These are phyloP conservation scores for Melikaiella ostensackeni DNA, from an alignment of 2,888 invertebrate species.

Conservation along the genomic window DNA sequence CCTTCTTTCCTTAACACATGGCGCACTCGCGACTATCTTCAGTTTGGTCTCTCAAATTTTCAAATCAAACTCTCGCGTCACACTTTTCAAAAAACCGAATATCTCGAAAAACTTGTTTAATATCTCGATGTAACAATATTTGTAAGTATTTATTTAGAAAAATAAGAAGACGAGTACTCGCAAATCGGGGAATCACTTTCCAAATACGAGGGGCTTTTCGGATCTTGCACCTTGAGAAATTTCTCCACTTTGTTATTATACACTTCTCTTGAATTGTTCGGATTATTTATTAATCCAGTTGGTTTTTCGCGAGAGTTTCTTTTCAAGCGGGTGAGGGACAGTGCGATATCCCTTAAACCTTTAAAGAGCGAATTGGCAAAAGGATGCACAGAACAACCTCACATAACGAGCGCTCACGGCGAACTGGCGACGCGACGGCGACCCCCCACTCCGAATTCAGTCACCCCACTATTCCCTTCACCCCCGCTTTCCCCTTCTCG, in stretches of 20 bases:
- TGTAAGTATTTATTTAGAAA: no score
- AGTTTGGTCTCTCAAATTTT: background rate
- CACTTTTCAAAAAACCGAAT: background rate
- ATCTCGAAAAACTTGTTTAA: background rate
- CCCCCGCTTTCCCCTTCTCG: constrained; percentile 59
- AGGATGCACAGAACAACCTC: constrained; percentile 81
- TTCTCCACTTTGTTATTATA: background rate
- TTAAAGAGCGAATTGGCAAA: constrained; percentile 55
- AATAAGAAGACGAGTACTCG: background rate
- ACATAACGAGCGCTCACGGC: constrained; percentile 90
- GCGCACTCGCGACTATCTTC: constrained; percentile 51
- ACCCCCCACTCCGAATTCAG: constrained; percentile 65
- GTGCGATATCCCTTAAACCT: constrained; percentile 18
- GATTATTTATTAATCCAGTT: background rate
- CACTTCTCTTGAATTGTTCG: background rate
- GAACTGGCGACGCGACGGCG: constrained; percentile 80
- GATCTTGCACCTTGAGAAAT: background rate
- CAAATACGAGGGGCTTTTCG: background rate
- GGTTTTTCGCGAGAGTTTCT: background rate
- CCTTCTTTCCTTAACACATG: constrained; percentile 62
- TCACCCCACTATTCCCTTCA: constrained; percentile 56
- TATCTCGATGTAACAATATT: background rate
- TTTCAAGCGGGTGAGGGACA: background rate
- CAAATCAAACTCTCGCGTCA: constrained; percentile 16
- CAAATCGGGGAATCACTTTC: background rate